Conservation (phyloP, 1,140 invertebrate species). For the Drosophila sp. region DNA sequence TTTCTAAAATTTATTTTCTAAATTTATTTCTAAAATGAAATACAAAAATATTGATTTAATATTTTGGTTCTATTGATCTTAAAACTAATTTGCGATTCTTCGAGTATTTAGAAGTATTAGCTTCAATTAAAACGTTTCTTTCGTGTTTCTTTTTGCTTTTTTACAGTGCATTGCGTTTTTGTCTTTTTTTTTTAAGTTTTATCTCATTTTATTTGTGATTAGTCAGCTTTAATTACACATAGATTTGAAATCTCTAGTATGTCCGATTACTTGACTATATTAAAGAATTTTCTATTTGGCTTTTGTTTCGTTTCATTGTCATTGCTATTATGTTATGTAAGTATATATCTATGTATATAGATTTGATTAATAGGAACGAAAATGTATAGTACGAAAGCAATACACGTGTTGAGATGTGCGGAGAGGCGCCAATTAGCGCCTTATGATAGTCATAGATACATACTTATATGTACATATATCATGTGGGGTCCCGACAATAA, state of each 20-base stretch:
- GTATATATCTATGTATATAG: conserved; percentile 27
- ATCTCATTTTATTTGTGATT: conserved; percentile 20
- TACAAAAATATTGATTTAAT: too few relatives aligned
- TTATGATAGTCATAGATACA: conserved; percentile 24
- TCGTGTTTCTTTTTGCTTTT: not conserved
- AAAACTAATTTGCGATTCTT: too few relatives aligned
- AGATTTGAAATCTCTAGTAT: conserved; percentile 31
- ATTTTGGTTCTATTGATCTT: too few relatives aligned
- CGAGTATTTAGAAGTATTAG: too few relatives aligned
- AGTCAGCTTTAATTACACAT: conserved; percentile 38
- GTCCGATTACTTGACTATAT: conserved; percentile 28
- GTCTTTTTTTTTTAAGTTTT: conserved; percentile 23
- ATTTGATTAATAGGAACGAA: conserved; percentile 45
- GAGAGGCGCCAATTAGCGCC: conserved; percentile 38
- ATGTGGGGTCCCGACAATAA: conserved; percentile 41
- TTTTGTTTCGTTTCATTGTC: conserved; percentile 23
- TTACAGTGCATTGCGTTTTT: conserved; percentile 21
- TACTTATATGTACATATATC: conserved; percentile 2
- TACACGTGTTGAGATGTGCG: conserved; percentile 24
- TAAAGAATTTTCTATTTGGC: conserved; percentile 29
- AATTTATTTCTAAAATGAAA: too few relatives aligned
- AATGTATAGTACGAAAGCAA: not conserved
- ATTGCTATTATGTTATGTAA: conserved; percentile 33
- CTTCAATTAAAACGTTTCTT: not conserved
- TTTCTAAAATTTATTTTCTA: too few relatives aligned